These are phyloP conservation scores for Amphimallon solstitiale DNA, from an alignment of 2,888 invertebrate genomes.

Conservation along the genomic window DNA sequence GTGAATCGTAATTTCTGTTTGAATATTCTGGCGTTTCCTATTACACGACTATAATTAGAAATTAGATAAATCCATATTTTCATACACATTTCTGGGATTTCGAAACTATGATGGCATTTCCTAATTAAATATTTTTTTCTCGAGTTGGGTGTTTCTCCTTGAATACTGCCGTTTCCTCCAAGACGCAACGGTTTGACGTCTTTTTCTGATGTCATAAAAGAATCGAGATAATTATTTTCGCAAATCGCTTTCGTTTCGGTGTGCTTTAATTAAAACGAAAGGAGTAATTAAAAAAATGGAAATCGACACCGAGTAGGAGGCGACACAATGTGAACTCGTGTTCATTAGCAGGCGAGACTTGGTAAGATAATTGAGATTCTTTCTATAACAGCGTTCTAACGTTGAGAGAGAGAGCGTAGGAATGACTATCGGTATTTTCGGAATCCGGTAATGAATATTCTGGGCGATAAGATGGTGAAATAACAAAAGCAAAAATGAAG, in stretches of 20 bases:
- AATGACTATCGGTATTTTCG: conserved; percentile 12
- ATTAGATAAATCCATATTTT: too few species aligned
- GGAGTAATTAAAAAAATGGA: conserved; percentile 31
- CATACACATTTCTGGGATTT: too few species aligned
- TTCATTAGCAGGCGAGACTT: conserved; percentile 20
- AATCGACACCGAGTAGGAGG: conserved; percentile 2
- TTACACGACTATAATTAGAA: too few species aligned
- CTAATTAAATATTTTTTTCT: too few species aligned
- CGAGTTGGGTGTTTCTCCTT: too few species aligned
- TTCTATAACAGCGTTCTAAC: conserved; percentile 19
- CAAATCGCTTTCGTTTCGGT: conserved; percentile 2
- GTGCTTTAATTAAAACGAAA: conserved; percentile 28
- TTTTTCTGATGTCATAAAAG: conserved; percentile 1
- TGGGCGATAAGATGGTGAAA: not conserved
- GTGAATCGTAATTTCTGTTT: too few species aligned
- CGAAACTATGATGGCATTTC: too few species aligned
- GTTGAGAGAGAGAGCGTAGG: not conserved
- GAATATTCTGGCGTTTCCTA: too few species aligned
- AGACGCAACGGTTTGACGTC: too few species aligned
- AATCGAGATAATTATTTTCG: conserved; percentile 21
- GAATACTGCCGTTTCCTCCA: too few species aligned
- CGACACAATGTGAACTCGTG: conserved; percentile 21
- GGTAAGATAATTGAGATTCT: conserved; percentile 31
- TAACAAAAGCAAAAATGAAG: not conserved
- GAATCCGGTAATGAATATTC: conserved; percentile 19